Conservation (phyloP, 2,113 vertebrate species). For the Elephas maximus region DNA sequence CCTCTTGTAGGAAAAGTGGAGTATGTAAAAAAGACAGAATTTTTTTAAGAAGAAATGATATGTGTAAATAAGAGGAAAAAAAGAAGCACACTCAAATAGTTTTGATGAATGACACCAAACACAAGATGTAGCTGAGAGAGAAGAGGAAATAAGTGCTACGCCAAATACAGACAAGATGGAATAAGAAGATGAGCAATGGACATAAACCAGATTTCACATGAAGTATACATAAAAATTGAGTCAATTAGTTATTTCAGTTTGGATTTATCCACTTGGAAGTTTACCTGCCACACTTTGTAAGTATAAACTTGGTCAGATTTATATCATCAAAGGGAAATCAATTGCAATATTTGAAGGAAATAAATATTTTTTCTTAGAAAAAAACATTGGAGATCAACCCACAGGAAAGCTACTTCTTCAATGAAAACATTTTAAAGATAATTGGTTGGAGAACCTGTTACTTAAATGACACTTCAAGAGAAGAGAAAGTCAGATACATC, state of each 20-base stretch:
- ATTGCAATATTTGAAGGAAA: background rate
- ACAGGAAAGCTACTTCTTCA: background rate
- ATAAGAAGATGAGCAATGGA: background rate
- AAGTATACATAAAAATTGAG: background rate
- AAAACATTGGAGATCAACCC: background rate
- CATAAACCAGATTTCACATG: background rate
- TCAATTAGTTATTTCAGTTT: constrained; percentile 44
- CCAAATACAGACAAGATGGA: background rate
- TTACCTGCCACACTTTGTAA: constrained; percentile 27
- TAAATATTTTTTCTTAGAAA: background rate
- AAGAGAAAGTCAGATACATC: constrained; percentile 29
- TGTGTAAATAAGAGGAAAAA: background rate
- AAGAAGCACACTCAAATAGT: background rate
- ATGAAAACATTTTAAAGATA: constrained; percentile 43
- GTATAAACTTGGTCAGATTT: constrained; percentile 19
- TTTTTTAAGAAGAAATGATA: background rate
- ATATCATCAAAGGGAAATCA: background rate
- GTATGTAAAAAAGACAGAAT: background rate
- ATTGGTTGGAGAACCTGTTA: background rate
- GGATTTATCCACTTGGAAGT: background rate
- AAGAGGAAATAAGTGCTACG: background rate
- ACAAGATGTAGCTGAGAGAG: background rate
- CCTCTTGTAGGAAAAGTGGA: background rate
- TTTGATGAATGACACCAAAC: background rate
- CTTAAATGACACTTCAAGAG: constrained; percentile 26